phyloP scores from a whole-genome alignment of 2,797 vertebrate genomes.

The Rachycentron canadum region DNA sequence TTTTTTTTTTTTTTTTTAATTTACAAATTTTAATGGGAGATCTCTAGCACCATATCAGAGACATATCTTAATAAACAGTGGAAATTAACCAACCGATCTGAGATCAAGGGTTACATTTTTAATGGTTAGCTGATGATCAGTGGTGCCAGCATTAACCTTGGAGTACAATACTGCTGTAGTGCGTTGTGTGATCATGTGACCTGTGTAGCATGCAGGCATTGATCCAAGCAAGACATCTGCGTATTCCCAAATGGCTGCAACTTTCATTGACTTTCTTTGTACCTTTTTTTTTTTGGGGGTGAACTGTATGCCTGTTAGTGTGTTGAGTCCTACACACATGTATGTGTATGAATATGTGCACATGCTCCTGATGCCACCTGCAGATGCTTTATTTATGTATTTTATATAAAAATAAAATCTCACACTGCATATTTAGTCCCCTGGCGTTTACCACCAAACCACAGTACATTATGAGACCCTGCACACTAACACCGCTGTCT shows the following conservation, averaged over 20 bases:
- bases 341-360: conserved; percentile 74
- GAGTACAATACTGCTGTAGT: conserved; percentile 27
- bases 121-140: neutral
- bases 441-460: neutral
- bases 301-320: conserved; percentile 50
- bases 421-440: conserved; percentile 39
- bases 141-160: neutral
- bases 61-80: conserved; percentile 15
- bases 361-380: conserved; percentile 79
- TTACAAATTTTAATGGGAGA: conserved; percentile 37
- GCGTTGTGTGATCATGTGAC: conserved; percentile 42
- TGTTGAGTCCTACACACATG: conserved; percentile 52
- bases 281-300: conserved; percentile 50
- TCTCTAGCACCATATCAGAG: conserved; percentile 21
- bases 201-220: conserved; percentile 21
- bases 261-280: conserved; percentile 35
- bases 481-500: too few species aligned
- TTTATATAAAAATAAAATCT: conserved; percentile 87
- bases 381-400: conserved; percentile 90
- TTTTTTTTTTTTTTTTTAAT: neutral
- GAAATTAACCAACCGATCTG: conserved; percentile 22
- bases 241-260: conserved; percentile 43
- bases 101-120: neutral
- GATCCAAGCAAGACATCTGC: conserved; percentile 24
- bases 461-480: too few species aligned